Evolutionary conservation across 2,113 vertebrate genomes (phyloP), one percentile per base, ranked within the genome.

Genomic region (Blennius ocellaris): DNA sequence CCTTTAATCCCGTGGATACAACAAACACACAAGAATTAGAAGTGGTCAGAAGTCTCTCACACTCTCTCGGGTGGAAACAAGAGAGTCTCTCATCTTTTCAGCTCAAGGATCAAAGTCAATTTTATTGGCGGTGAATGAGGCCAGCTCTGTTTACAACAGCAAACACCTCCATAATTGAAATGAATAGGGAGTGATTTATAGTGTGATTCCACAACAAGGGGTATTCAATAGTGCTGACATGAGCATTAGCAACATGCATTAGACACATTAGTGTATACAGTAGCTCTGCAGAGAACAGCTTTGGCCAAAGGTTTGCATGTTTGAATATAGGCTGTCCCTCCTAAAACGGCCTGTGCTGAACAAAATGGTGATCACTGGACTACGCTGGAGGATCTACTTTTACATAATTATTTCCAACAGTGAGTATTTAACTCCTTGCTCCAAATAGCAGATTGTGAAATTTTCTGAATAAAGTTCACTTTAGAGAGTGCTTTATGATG

Each of bases 201-300:
- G 10, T 37, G 57, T 38, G 16, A 69, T 36, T 37, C 40, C 30
- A 55, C 15, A 11, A 6, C 37, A n/a, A 76, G n/a, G 6, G 16
- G 21, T 61, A 76, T 67, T 69, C 48, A 76, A 66, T 77, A 60
- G 30, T 59, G 69, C 75, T 76, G 44, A 52, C 17, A 39, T 39
- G 30, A 59, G 66, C 71, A 47, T 70, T 54, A 57, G 36, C 45
- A 41, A 30, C 21, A 30, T 30, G 11, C 50, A 66, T 71, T 54
- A 60, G 40, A 21, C 49, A 71, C 21, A 60, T 69, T 74, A 48
- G 41, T 36, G n/a, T 54, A 43, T 15, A 11, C 6, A 54, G 11
- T 44, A 39, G 51, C 38, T 72, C 51, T 78, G 66, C 52, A 73
- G 47, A 15, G 39, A 62, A 67, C 60, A 67, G 30, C n/a, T 75